Conservation (phyloP, 1,140 invertebrate genomes). For the Listronotus bonariensis region DNA sequence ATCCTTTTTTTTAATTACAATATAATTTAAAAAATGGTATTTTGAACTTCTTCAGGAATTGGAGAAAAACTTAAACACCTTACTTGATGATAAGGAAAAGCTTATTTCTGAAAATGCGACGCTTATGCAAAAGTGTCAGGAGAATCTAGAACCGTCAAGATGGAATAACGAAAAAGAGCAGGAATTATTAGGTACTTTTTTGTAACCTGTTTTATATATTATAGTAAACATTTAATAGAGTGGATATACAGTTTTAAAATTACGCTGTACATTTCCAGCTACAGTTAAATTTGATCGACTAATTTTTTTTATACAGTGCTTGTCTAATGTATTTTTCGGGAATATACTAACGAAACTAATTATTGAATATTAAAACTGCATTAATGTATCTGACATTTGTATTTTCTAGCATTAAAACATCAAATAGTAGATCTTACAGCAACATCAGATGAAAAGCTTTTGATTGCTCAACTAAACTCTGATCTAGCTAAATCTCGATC, state of each 20-base stretch:
- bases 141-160: not conserved
- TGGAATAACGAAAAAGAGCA: constrained; percentile 55
- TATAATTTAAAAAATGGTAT: not conserved
- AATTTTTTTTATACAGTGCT: too few species aligned
- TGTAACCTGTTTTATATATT: too few species aligned
- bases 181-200: constrained; percentile 55
- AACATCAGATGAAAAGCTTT: constrained; percentile 65
- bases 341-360: too few species aligned
- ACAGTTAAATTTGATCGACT: too few species aligned
- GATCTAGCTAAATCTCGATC: constrained; percentile 46
- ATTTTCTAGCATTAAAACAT: constrained; percentile 62
- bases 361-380: not conserved
- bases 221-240: too few species aligned
- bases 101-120: constrained; percentile 48
- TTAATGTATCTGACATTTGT: not conserved
- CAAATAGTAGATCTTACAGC: constrained; percentile 69
- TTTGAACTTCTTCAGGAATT: constrained; percentile 1
- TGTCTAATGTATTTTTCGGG: too few species aligned
- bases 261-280: too few species aligned
- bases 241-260: too few species aligned
- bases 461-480: constrained; percentile 60
- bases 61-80: constrained; percentile 22
- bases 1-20: too few species aligned
- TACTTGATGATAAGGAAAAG: constrained; percentile 38
- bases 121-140: constrained; percentile 46